Percentiles rank a stretch among this genome's conserved stretches.
phyloP scores from a whole-genome alignment of 2,888 invertebrate species.

The Selenia dentaria region DNA sequence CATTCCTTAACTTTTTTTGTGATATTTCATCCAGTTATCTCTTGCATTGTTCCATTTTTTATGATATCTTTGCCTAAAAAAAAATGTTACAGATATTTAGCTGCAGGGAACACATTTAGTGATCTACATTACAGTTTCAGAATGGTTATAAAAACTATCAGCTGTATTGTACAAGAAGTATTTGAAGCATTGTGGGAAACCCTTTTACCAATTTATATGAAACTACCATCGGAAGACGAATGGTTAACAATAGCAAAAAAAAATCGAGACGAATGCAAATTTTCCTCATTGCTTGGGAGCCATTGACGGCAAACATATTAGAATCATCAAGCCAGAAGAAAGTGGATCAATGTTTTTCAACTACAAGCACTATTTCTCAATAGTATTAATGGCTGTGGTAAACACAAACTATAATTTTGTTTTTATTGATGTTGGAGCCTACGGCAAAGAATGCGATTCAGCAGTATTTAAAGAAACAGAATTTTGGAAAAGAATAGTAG shows the following conservation, averaged over 20 bases:
- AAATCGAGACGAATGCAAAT: constrained; percentile 27
- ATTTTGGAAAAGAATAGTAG: constrained; percentile 31
- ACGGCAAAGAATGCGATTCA: constrained; percentile 29
- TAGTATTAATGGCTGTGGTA: constrained; percentile 17
- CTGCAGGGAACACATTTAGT: constrained; percentile 34
- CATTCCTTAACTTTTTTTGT: too few species aligned
- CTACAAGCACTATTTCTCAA: constrained; percentile 21
- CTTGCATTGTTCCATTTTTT: too few species aligned
- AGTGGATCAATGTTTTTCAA: constrained; percentile 21
- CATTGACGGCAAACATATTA: constrained; percentile 6
- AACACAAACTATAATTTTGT: constrained; percentile 1
- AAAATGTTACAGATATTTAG: too few species aligned
- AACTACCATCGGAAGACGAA: constrained; percentile 6
- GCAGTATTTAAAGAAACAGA: constrained; percentile 33
- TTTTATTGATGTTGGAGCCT: constrained; percentile 21
- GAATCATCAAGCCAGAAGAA: constrained; percentile 10
- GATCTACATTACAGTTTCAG: constrained; percentile 36
- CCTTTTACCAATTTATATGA: constrained; percentile 31
- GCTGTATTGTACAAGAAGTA: constrained; percentile 31
- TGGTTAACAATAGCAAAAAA: constrained; percentile 25
- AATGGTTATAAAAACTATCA: constrained; percentile 37
- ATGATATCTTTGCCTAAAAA: too few species aligned
- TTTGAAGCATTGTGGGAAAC: constrained; percentile 26
- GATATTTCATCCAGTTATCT: too few species aligned
- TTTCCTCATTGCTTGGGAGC: not conserved